Percentiles rank a stretch among this genome's conserved stretches.
phyloP scores from a whole-genome alignment of 1,140 invertebrate genomes.

The Sipha flava region DNA sequence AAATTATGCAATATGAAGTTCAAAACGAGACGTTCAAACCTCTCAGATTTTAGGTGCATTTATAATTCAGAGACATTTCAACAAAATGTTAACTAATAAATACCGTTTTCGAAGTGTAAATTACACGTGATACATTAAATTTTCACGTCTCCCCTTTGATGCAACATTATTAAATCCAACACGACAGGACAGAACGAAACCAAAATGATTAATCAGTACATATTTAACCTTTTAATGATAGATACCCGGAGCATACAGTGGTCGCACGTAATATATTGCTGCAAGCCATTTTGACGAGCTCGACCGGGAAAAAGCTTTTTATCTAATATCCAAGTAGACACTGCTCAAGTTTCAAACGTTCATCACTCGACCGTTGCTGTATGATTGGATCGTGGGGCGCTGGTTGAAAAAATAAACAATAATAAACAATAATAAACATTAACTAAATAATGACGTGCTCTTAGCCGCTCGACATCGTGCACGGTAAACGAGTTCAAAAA shows the following conservation, averaged over 20 bases:
- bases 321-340: too few species aligned
- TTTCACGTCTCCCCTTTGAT: not conserved
- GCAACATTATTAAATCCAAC: not conserved
- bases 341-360: too few species aligned
- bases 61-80: not conserved
- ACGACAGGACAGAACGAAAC: not conserved
- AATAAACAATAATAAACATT: too few species aligned
- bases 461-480: too few species aligned
- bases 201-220: not conserved
- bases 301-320: too few species aligned
- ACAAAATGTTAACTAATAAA: not conserved
- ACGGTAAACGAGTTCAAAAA: too few species aligned
- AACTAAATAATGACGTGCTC: too few species aligned
- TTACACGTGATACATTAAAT: not conserved
- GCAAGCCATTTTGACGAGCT: too few species aligned
- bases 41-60: not conserved
- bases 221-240: not conserved
- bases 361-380: too few species aligned
- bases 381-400: too few species aligned
- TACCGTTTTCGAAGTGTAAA: not conserved
- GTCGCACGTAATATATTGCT: too few species aligned
- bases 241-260: not conserved
- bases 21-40: not conserved
- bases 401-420: too few species aligned
- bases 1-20: not conserved